Conservation (phyloP, 2,797 vertebrate species). For the Clarias platycephalus region DNA sequence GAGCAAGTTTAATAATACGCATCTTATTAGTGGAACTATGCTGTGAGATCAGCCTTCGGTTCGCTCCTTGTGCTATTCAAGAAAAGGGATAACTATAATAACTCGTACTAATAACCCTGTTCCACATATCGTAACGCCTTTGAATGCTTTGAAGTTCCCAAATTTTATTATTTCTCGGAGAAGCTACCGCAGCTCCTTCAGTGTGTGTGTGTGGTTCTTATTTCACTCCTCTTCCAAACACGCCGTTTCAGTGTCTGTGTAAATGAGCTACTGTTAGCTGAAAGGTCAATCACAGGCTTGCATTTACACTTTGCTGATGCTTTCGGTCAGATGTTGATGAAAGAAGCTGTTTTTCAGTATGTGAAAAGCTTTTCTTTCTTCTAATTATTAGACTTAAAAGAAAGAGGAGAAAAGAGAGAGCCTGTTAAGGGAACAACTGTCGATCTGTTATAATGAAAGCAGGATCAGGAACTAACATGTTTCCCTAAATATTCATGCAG, state of each 20-base stretch:
- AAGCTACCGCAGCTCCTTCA: too few species aligned
- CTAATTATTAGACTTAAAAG: background rate
- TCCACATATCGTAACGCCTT: too few species aligned
- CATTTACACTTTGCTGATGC: background rate
- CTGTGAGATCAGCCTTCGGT: background rate
- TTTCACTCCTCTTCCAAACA: too few species aligned
- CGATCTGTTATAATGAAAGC: background rate
- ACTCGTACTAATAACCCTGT: background rate
- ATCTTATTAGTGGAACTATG: background rate
- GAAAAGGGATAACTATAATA: background rate
- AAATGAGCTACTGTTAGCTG: background rate
- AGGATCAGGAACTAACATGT: background rate
- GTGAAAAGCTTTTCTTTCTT: background rate
- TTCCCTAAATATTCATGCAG: background rate
- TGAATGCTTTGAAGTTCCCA: too few species aligned
- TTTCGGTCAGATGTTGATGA: background rate
- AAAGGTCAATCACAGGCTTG: background rate
- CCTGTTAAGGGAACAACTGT: background rate
- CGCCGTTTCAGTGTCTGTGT: too few species aligned
- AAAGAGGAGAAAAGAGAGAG: background rate
- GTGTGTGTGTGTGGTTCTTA: too few species aligned
- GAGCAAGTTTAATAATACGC: background rate
- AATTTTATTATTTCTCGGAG: too few species aligned
- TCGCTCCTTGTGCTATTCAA: background rate
- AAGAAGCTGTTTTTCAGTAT: background rate